Evolutionary conservation across 2,888 invertebrate genomes (phyloP), one percentile per base, ranked within the genome.

Genomic region (Cephalotes varians): DNA sequence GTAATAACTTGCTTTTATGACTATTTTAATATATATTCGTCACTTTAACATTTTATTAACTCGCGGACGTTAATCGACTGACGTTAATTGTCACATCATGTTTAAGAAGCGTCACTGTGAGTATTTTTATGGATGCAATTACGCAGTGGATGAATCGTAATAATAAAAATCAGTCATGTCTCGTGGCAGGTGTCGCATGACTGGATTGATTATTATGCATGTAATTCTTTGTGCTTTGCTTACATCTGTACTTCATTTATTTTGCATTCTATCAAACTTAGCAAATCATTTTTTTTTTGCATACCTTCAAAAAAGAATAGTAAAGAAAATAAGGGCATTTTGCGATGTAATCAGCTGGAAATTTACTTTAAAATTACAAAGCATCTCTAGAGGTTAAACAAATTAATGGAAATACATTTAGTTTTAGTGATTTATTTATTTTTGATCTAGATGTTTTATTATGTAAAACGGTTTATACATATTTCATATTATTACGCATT

Each of bases 121-220:
- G n/a, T 12, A 69, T 69, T 77, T 77, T 69, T 56, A 77, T 31
- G 71, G 49, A n/a, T 15, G 69, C 54, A 54, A 67, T 77, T 69
- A 69, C 31, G 21, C 47, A n/a, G 58, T 79, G 64, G 54, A 82
- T 81, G 83, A 86, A 85, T 88, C 56, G 84, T 81, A 84, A 88
- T 84, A 84, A 88, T 84, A 86, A 84, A 82, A 88, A 86, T 88
- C 86, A 81, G 76, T 82, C 87, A 83, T 83, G 83, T 82, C 25
- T 64, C 72, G 67, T 77, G 64, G 76, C 87, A 88, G 86, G 72
- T 88, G 87, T 86, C 64, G 31, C 58, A 60, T 86, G 69, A 56
- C 79, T 84, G 81, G 83, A 88, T 83, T 86, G 73, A 86, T 88
- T 83, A 84, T 83, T 86, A 51, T 80, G 37, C 18, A 18, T 74